These are phyloP conservation scores for Drosophila lacicola DNA, from an alignment of 2,888 invertebrate species.

Conservation along the genomic window DNA sequence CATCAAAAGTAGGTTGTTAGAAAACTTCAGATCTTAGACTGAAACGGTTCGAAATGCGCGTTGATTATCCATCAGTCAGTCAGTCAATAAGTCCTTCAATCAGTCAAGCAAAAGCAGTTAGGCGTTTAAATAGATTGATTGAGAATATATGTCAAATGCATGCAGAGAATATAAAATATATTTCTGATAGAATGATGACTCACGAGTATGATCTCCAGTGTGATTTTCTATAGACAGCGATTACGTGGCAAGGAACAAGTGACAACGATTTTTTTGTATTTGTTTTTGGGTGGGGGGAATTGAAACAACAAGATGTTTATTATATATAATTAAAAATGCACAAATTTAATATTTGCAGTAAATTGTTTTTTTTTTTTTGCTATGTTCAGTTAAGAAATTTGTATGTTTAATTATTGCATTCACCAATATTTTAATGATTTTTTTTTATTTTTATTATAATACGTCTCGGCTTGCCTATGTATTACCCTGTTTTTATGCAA, in stretches of 20 bases:
- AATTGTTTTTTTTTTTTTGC: conserved; percentile 30
- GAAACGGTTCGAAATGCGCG: too few relatives aligned
- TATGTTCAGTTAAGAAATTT: conserved; percentile 73
- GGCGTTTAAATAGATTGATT: background rate
- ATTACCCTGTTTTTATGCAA: conserved; percentile 30
- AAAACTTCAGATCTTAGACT: too few relatives aligned
- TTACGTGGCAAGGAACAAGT: conserved; percentile 54
- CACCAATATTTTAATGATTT: conserved; percentile 16
- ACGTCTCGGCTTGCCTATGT: conserved; percentile 31
- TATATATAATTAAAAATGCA: conserved; percentile 14
- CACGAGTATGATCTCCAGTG: conserved; percentile 75
- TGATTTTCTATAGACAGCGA: conserved; percentile 75
- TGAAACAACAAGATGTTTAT: conserved; percentile 41
- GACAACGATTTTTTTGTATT: conserved; percentile 35
- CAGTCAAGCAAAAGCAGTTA: background rate
- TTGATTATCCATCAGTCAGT: background rate
- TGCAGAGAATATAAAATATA: conserved; percentile 25
- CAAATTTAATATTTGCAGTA: background rate
- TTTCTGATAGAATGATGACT: conserved; percentile 64
- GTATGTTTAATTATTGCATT: conserved; percentile 33
- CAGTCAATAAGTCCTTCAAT: background rate
- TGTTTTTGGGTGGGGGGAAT: conserved; percentile 29
- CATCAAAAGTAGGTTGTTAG: too few relatives aligned
- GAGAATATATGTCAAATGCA: conserved; percentile 8
- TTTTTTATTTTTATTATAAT: conserved; percentile 2